phyloP scores from a whole-genome alignment of 2,113 vertebrate species.

The Myiagra hebetior region DNA sequence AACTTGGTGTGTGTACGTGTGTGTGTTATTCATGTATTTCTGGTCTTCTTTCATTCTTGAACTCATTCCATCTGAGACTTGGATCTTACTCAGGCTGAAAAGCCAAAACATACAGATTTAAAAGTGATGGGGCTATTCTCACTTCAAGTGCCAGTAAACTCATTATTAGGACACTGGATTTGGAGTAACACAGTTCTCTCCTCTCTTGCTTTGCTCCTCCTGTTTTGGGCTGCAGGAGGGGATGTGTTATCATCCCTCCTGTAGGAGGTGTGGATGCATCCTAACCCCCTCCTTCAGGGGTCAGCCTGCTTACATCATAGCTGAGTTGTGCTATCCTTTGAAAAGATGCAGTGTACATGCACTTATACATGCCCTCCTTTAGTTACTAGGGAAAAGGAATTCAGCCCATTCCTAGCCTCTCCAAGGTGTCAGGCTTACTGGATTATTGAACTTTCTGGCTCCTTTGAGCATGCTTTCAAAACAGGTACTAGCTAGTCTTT shows the following conservation, averaged over 20 bases:
- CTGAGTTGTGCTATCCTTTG: background rate
- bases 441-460: conserved; percentile 7
- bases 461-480: background rate
- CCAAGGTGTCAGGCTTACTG: background rate
- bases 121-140: background rate
- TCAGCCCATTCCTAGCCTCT: background rate
- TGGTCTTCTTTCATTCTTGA: background rate
- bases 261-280: background rate
- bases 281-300: background rate
- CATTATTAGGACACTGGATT: background rate
- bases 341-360: background rate
- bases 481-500: background rate
- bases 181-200: background rate
- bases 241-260: background rate
- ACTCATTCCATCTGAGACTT: background rate
- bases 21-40: background rate
- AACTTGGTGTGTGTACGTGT: background rate
- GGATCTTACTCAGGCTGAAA: background rate
- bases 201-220: background rate
- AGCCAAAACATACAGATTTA: background rate
- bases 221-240: background rate
- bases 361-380: background rate
- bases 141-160: background rate
- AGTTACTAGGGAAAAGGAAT: background rate
- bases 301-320: background rate